A percentile compares a stretch with the other conserved stretches of the same genome.
Conservation (phyloP, 2,113 vertebrate genomes). For the Rhipidura dahli region DNA sequence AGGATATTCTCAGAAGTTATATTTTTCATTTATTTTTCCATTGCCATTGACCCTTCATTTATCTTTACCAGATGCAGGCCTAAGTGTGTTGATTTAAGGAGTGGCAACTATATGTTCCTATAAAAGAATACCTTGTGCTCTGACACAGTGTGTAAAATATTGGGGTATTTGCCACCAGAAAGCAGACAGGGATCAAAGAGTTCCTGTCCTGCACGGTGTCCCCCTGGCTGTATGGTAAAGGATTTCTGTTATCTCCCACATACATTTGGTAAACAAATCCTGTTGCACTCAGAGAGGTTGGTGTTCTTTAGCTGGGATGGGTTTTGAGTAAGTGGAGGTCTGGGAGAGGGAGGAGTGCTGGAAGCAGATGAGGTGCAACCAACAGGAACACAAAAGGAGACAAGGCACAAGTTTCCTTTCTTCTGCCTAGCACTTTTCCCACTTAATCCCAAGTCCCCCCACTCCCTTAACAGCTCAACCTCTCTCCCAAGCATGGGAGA, state of each 20-base stretch:
- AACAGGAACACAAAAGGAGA: not conserved
- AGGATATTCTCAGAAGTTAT: not conserved
- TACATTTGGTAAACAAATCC: not conserved
- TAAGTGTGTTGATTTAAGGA: not conserved
- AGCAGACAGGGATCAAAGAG: not conserved
- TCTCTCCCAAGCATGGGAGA: not conserved
- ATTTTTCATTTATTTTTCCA: not conserved
- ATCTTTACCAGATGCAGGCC: not conserved
- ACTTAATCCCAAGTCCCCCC: not conserved
- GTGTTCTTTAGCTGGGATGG: not conserved
- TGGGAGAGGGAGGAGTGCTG: not conserved
- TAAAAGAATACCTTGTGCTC: not conserved
- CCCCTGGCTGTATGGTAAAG: not conserved
- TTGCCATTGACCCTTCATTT: not conserved
- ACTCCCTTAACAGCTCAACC: not conserved
- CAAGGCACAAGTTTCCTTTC: not conserved
- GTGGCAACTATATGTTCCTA: not conserved
- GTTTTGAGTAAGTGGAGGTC: not conserved
- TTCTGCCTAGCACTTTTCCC: not conserved
- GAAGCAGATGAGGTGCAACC: not conserved
- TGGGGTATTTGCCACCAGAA: not conserved
- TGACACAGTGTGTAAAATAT: not conserved
- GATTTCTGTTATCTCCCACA: not conserved
- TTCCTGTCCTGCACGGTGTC: not conserved
- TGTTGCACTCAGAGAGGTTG: not conserved